phyloP scores from a whole-genome alignment of 2,888 invertebrate species.

The Clivina fossor region DNA sequence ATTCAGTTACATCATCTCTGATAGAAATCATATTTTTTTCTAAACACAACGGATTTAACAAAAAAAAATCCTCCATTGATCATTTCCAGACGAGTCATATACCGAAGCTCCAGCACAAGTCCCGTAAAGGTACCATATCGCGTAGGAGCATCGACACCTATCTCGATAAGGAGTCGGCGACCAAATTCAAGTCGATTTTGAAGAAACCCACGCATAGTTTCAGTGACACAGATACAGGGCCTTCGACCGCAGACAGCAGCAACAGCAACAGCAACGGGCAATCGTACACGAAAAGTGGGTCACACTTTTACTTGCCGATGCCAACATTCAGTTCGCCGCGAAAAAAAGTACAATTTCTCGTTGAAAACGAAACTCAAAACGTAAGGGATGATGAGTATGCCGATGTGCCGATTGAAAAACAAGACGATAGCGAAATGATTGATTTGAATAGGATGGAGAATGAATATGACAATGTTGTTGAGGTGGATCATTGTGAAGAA shows the following conservation, averaged over 20 bases:
- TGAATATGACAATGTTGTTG: too few relatives aligned
- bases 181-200: constrained; percentile 57
- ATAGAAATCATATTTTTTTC: too few relatives aligned
- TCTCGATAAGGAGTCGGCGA: too few relatives aligned
- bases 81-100: constrained; percentile 25
- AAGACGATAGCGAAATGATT: too few relatives aligned
- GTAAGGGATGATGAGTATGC: too few relatives aligned
- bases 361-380: constrained; percentile 63
- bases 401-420: too few relatives aligned
- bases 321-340: constrained; percentile 53
- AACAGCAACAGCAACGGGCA: constrained; percentile 48
- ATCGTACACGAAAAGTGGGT: constrained; percentile 51
- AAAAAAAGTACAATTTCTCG: constrained; percentile 73
- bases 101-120: constrained; percentile 18
- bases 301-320: constrained; percentile 67
- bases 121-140: constrained; percentile 11
- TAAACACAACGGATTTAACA: too few relatives aligned
- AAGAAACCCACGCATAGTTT: constrained; percentile 55
- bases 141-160: constrained; percentile 42
- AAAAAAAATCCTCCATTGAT: too few relatives aligned
- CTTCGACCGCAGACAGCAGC: constrained; percentile 38
- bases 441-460: too few relatives aligned
- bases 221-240: constrained; percentile 48
- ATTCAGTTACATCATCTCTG: too few relatives aligned
- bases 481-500: constrained; percentile 36